Evolutionary conservation across 2,888 invertebrate genomes (phyloP), one percentile per base, ranked within the genome.

Genomic region (Limnephilus lunatus): DNA sequence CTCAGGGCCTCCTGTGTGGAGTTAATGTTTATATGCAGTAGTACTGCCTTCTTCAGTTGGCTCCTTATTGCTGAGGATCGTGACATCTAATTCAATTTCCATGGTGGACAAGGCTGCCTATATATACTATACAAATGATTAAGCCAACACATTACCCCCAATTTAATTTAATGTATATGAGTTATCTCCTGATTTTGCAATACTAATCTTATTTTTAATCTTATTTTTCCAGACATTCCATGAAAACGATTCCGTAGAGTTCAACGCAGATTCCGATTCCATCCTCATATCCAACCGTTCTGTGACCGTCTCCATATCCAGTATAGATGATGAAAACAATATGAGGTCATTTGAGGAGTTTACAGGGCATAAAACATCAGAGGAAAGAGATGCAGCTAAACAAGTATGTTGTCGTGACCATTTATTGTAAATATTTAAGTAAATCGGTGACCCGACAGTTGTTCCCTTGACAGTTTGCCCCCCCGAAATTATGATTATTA

Each of bases 211-310:
- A n/a, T n/a, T n/a, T n/a, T 1, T 32, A 35, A 25, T 9, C 35
- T 35, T 86, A 68, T 44, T 44, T 48, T 93, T 91, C 80, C 83
- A 93, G 93, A 92, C 93, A 19, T 93, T 93, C 82, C 85, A 91
- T 85, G 93, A 93, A 85, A 85, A 81, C 25, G 93, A 93, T 89
- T 93, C 93, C 1, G 89, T 93, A 11, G 93, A 93, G 83, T 93
- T 92, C 85, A 92, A 93, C 53, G 90, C 89, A 15, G 93, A 93
- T 87, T 86, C 89, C n/a, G 93, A 93, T 91, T 92, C 93, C 3
- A 83, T 93, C 12, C 39, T 91, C 48, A 91, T 93, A 35, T 93
- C 93, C 15, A 93, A 92, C 32, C 90, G 93, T 81, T 93, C 93
- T 12, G 90, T 92, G 44, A 93, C 93, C 11, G 68, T 68, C 68